phyloP scores from a whole-genome alignment of 2,113 vertebrate genomes.

The Daboia siamensis region DNA sequence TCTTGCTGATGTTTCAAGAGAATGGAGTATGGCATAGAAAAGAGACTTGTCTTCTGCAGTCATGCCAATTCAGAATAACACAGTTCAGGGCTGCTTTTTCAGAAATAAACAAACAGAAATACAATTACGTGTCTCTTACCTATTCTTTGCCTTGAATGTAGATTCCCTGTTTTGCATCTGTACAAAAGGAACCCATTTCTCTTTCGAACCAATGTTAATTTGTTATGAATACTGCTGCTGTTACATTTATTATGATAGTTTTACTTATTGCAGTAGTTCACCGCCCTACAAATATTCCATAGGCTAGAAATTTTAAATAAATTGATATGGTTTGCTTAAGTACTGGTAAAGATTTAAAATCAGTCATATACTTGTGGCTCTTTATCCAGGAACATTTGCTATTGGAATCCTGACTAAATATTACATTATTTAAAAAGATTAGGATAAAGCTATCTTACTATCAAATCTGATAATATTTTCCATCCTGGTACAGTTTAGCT shows the following conservation, averaged over 20 bases:
- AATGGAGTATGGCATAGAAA: conserved; percentile 65
- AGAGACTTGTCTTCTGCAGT: conserved; percentile 48
- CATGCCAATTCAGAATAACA: conserved; percentile 37
- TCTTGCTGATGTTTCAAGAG: conserved; percentile 71
- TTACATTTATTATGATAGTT: not conserved
- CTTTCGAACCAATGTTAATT: not conserved
- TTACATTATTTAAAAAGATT: conserved; percentile 48
- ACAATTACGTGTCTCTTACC: conserved; percentile 31
- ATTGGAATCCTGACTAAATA: conserved; percentile 37
- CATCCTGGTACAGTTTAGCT: not conserved
- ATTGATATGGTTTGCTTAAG: conserved; percentile 12
- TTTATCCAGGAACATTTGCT: not conserved
- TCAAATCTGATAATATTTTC: not conserved
- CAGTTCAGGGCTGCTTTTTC: conserved; percentile 19
- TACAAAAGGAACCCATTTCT: conserved; percentile 40
- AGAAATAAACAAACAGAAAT: conserved; percentile 23
- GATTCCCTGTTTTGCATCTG: conserved; percentile 30
- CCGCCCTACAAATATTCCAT: not conserved
- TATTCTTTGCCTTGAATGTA: conserved; percentile 44
- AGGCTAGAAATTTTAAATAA: not conserved
- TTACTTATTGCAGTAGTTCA: not conserved
- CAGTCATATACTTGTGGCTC: conserved; percentile 14
- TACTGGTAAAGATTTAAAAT: conserved; percentile 44
- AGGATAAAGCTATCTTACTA: conserved; percentile 36
- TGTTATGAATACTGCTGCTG: not conserved